Conservation (phyloP, 2,797 vertebrate genomes). For the Peromyscus nudipes region DNA sequence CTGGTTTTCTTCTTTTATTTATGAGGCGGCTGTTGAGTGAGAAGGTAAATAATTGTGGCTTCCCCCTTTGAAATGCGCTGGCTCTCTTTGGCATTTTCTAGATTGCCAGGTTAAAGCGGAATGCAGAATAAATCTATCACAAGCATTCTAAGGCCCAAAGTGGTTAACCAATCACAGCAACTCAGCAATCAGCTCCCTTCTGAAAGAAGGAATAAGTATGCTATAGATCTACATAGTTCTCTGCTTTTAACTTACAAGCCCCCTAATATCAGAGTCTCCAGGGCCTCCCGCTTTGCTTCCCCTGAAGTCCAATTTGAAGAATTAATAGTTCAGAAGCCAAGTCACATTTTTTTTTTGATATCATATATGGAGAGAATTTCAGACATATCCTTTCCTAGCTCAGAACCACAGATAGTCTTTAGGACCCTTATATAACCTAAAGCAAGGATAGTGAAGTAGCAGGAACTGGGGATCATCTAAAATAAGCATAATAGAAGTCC, state of each 20-base stretch:
- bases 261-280: neutral
- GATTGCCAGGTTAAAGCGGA: neutral
- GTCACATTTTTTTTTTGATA: neutral
- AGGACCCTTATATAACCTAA: neutral
- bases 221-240: neutral
- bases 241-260: neutral
- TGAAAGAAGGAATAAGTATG: neutral
- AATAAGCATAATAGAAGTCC: neutral
- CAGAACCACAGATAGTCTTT: neutral
- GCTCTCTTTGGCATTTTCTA: slow-evolving; percentile 21
- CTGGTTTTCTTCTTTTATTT: neutral
- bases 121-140: neutral
- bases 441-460: neutral
- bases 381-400: neutral
- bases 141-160: neutral
- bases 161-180: neutral
- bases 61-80: neutral
- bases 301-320: neutral
- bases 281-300: neutral
- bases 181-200: neutral
- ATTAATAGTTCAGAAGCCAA: neutral
- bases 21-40: neutral
- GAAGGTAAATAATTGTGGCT: neutral
- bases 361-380: neutral
- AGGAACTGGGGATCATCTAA: neutral